Evolutionary conservation across 2,888 invertebrate genomes (phyloP), one percentile per base, ranked within the genome.

Genomic region (Branchinecta sandiegonensis): DNA sequence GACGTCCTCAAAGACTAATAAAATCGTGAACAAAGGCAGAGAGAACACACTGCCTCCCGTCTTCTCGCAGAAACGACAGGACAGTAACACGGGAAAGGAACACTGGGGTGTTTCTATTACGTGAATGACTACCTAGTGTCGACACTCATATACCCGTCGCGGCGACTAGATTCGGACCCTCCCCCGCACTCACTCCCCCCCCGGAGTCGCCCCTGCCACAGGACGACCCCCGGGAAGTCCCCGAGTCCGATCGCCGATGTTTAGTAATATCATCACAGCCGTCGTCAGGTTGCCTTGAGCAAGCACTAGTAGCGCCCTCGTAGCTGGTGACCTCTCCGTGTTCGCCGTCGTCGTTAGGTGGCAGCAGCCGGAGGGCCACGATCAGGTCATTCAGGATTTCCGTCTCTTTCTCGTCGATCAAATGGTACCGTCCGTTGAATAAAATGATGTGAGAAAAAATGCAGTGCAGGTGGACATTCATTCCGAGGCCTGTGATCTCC

Each of bases 391-490:
- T 87, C 76, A 95, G 83, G 76, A 94, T 89, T 81, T 95, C 94
- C 48, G 94, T 92, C 82, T 96, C 95, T 83, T 94, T 94, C 77
- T 89, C 86, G 79, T 95, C 95, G 76, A 95, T 89, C 78, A 95
- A 85, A 79, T 87, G 85, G 83, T 92, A 95, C 79, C 91, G 88
- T 78, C 89, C 83, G 79, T 83, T 85, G 79, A 85, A 84, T 74
- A 85, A 89, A 76, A 92, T 92, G 80, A 96, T 87, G 83, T 96
- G 95, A 80, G 91, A 91, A 83, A 94, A 95, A 76, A 96, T 90
- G 82, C 93, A 88, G 84, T 96, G 95, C 80, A 96, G 87, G 82
- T 96, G 95, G 78, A 92, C 89, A 83, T 95, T 94, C 79, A 96
- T 84, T 75, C 90, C 89, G 80, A 96, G 85, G 79, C 91, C 84